Percentiles rank a stretch among this genome's conserved stretches.
Conservation (phyloP, 2,113 vertebrate genomes). For the Hypocryptadius cinnamomeus region DNA sequence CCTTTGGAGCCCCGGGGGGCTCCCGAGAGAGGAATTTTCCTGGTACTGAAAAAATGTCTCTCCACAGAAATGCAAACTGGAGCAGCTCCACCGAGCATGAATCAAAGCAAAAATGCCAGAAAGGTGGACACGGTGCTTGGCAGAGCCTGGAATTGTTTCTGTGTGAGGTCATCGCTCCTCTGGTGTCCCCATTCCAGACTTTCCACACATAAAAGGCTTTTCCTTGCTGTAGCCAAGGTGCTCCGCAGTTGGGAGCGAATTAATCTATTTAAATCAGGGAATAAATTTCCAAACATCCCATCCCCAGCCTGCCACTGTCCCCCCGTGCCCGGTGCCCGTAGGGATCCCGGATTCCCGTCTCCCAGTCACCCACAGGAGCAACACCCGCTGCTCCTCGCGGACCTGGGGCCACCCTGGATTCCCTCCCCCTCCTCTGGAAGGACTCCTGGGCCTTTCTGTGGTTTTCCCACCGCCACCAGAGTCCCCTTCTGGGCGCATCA, state of each 20-base stretch:
- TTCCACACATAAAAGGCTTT: background rate
- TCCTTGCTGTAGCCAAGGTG: fast-evolving
- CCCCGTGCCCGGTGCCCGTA: fast-evolving
- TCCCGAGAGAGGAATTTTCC: background rate
- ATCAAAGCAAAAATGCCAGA: background rate
- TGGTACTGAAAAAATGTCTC: background rate
- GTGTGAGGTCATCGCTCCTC: background rate
- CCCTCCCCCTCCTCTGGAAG: background rate
- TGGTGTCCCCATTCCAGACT: background rate
- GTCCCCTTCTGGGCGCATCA: background rate
- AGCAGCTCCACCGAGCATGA: background rate
- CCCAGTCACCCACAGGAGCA: background rate
- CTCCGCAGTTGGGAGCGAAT: background rate
- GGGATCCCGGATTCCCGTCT: too few species aligned
- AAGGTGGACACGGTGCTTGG: background rate
- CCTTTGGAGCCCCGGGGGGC: background rate
- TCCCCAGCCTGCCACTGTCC: fast-evolving
- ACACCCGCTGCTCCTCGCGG: fast-evolving
- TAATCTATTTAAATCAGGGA: background rate
- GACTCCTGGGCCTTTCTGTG: fast-evolving
- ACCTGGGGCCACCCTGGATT: background rate
- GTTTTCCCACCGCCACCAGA: background rate
- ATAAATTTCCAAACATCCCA: background rate
- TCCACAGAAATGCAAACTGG: background rate
- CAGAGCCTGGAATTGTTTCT: background rate